These are phyloP conservation scores for Myoxocephalus aenaeus DNA, from an alignment of 2,797 vertebrate genomes.

Conservation along the genomic window DNA sequence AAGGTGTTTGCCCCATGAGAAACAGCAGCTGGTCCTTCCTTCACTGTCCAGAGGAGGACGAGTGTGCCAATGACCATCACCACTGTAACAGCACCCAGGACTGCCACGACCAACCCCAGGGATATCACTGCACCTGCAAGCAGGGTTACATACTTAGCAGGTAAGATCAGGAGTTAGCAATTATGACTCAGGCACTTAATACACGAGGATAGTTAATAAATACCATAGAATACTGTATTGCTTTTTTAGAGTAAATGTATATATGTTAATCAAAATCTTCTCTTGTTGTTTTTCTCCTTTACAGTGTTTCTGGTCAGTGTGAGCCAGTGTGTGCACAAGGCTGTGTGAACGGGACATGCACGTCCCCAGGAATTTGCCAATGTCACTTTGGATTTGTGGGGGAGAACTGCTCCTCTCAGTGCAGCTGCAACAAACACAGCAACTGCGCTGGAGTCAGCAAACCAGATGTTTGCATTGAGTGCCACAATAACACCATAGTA, in stretches of 20 bases:
- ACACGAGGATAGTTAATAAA: not conserved
- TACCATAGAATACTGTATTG: not conserved
- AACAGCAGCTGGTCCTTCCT: conserved; percentile 93
- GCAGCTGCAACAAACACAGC: conserved; percentile 94
- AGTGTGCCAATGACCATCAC: conserved; percentile 91
- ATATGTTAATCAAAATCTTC: not conserved
- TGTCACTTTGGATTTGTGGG: conserved; percentile 95
- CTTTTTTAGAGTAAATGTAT: not conserved
- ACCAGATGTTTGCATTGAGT: conserved; percentile 89
- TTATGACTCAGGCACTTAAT: not conserved
- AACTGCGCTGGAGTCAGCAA: conserved; percentile 89
- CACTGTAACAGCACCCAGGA: conserved; percentile 93
- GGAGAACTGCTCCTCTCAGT: conserved; percentile 92
- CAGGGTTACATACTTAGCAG: conserved; percentile 91
- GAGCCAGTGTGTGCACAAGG: conserved; percentile 92
- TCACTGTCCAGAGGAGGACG: conserved; percentile 92
- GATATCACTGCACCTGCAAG: conserved; percentile 93
- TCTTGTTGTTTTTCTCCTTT: not conserved
- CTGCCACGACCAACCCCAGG: conserved; percentile 88
- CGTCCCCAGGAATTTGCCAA: conserved; percentile 90
- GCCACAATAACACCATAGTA: conserved; percentile 93
- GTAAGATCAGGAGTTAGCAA: conserved; percentile 52
- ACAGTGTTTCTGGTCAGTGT: conserved; percentile 88
- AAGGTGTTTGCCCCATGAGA: conserved; percentile 80
- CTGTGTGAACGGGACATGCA: conserved; percentile 92